These are phyloP conservation scores for Lophura swinhoii DNA, from an alignment of 2,797 vertebrate genomes.

Conservation along the genomic window DNA sequence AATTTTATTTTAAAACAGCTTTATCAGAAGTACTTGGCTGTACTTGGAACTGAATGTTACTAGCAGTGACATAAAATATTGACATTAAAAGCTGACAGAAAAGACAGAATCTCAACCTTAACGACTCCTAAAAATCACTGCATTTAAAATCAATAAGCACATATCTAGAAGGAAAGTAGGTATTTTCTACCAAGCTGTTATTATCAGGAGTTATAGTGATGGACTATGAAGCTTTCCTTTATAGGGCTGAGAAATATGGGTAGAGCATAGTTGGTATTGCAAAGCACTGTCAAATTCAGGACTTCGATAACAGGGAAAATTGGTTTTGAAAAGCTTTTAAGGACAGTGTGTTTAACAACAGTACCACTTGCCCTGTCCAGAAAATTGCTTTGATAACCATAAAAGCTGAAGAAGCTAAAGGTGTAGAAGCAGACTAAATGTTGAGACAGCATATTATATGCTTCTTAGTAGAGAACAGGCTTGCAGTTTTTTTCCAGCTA, in stretches of 20 bases:
- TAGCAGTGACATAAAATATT: background rate
- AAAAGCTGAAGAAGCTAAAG: constrained; percentile 25
- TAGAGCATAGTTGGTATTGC: background rate
- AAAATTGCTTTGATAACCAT: background rate
- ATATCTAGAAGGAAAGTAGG: fast-evolving
- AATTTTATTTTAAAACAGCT: background rate
- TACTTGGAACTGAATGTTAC: background rate
- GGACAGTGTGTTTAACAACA: background rate
- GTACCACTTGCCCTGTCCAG: background rate
- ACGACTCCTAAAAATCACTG: background rate
- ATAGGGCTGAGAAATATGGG: background rate
- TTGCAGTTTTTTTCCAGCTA: background rate
- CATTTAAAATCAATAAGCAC: background rate
- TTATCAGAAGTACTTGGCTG: background rate
- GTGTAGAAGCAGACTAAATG: background rate
- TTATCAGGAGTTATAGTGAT: background rate
- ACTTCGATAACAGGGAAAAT: background rate
- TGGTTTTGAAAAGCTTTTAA: background rate
- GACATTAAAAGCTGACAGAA: background rate
- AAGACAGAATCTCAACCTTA: background rate
- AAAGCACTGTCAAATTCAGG: background rate
- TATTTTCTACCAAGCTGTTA: background rate
- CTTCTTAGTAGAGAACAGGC: background rate
- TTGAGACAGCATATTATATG: background rate
- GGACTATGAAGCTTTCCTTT: background rate